Evolutionary conservation across 2,113 vertebrate genomes (phyloP).

Genomic region (Chelonoidis abingdonii): DNA sequence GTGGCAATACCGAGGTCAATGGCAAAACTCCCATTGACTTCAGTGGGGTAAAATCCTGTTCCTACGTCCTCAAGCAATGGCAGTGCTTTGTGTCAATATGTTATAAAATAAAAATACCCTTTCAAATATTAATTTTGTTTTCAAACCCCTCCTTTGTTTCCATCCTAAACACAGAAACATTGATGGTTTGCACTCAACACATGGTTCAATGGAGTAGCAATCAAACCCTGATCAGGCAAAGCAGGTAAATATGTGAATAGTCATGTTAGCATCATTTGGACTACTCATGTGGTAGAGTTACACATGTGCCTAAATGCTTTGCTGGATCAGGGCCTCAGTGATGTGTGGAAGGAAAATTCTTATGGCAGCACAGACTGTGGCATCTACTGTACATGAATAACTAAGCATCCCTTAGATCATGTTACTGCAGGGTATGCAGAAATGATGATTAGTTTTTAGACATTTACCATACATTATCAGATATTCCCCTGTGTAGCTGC

Average conservation of each 20-base stretch:
- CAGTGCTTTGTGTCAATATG: not conserved
- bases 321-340: not conserved
- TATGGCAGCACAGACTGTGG: not conserved
- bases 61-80: not conserved
- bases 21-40: not conserved
- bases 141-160: not conserved
- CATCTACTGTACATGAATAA: not conserved
- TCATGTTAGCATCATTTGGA: not conserved
- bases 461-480: not conserved
- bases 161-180: not conserved
- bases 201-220: not conserved
- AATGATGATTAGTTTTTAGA: not conserved
- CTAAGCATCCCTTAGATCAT: not conserved
- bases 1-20: not conserved
- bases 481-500: fast-evolving
- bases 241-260: slow-evolving; percentile 9
- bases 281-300: not conserved
- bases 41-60: too few species aligned
- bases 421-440: not conserved
- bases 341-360: not conserved
- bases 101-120: not conserved
- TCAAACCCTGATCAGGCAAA: not conserved
- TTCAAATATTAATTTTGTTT: not conserved
- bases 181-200: not conserved
- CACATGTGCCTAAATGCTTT: not conserved